Evolutionary conservation across 2,888 invertebrate species (phyloP).

Genomic region (Rhamnusium bicolor): DNA sequence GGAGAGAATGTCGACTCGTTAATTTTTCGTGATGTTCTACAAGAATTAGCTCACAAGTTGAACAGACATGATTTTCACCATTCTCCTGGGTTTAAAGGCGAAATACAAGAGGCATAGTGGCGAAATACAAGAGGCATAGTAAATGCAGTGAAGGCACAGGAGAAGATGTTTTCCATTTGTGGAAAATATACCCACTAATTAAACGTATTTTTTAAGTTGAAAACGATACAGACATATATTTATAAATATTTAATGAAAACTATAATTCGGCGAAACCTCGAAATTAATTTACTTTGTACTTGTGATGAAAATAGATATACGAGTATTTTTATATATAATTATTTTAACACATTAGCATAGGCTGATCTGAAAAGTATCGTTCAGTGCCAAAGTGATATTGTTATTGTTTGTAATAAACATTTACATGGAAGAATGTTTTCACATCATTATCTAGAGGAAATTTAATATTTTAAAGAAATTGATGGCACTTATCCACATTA

Average conservation of each 20-base stretch:
- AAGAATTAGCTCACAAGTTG: slow-evolving; percentile 91
- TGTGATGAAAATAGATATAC: no score
- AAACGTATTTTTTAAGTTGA: not conserved
- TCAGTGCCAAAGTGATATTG: no score
- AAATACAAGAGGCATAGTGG: no score
- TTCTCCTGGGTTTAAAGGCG: slow-evolving; percentile 81
- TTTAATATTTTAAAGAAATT: no score
- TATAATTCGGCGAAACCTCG: not conserved
- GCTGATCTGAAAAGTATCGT: no score
- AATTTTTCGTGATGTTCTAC: slow-evolving; percentile 94
- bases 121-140: slow-evolving; percentile 84
- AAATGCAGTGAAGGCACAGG: not conserved
- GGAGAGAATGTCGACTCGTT: slow-evolving; percentile 96
- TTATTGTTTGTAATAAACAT: no score
- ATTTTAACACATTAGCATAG: no score
- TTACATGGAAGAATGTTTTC: no score
- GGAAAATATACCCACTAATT: not conserved
- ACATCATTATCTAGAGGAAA: no score
- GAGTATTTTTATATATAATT: no score
- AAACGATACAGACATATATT: not conserved
- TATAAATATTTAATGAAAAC: not conserved
- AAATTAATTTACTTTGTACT: not conserved
- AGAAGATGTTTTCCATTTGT: not conserved
- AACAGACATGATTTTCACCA: slow-evolving; percentile 90
- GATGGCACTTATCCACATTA: no score